phyloP scores from a whole-genome alignment of 2,113 vertebrate species.

The Lophius piscatorius region DNA sequence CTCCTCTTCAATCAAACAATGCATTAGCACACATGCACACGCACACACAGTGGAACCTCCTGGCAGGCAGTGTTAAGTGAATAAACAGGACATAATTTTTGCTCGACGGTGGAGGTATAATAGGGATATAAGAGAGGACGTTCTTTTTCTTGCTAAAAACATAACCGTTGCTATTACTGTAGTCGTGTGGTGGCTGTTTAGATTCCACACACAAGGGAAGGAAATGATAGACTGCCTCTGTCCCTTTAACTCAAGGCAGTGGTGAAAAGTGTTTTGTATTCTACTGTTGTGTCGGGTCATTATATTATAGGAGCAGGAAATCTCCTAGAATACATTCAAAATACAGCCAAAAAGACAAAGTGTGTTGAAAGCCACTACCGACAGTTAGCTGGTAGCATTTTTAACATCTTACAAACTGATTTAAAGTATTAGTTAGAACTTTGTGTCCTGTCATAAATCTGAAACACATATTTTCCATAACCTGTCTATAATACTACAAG shows the following conservation, averaged over 20 bases:
- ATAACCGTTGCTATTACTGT: constrained; percentile 55
- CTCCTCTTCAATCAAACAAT: constrained; percentile 58
- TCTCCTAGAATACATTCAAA: too few relatives aligned
- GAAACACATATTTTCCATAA: constrained; percentile 1
- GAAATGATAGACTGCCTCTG: constrained; percentile 1
- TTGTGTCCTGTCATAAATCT: neutral
- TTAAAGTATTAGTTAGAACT: too few relatives aligned
- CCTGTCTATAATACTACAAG: neutral
- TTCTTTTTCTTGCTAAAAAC: constrained; percentile 60
- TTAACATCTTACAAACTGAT: too few relatives aligned
- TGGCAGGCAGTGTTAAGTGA: constrained; percentile 55
- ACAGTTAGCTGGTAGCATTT: too few relatives aligned
- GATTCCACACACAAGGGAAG: constrained; percentile 20
- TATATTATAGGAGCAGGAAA: too few relatives aligned
- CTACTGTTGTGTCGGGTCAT: too few relatives aligned
- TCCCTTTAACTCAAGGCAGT: too few relatives aligned
- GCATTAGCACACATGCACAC: constrained; percentile 29
- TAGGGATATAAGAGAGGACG: constrained; percentile 30
- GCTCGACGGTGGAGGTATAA: constrained; percentile 51
- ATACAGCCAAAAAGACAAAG: too few relatives aligned
- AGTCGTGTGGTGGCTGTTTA: constrained; percentile 20
- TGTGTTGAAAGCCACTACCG: too few relatives aligned
- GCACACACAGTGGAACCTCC: constrained; percentile 11
- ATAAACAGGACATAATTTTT: constrained; percentile 57
- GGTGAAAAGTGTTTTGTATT: too few relatives aligned